phyloP scores from a whole-genome alignment of 2,113 vertebrate species.

The Chelonoidis abingdonii region DNA sequence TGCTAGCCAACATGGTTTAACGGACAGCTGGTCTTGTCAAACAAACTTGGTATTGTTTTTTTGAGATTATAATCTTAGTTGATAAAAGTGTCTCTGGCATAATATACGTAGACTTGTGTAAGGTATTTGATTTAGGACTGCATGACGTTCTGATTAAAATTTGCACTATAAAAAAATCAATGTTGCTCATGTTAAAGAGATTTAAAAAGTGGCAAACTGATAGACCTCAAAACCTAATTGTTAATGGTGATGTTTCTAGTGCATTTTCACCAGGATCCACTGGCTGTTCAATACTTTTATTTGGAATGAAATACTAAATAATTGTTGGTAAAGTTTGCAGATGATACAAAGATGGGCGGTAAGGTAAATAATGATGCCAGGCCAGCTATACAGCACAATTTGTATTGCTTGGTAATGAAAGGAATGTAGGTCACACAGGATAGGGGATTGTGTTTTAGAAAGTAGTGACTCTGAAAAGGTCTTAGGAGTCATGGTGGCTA shows the following conservation, averaged over 20 bases:
- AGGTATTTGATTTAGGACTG: background rate
- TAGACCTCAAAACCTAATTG: background rate
- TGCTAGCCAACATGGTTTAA: background rate
- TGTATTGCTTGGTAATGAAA: background rate
- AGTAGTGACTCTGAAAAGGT: background rate
- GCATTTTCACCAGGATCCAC: background rate
- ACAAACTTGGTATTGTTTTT: accelerated
- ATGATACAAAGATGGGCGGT: background rate
- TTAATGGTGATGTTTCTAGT: background rate
- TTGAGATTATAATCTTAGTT: background rate
- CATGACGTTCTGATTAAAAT: background rate
- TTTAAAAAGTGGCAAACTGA: background rate
- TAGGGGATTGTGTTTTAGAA: too few species aligned
- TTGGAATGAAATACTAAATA: background rate
- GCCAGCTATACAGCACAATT: background rate
- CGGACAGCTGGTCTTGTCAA: background rate
- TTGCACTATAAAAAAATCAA: background rate
- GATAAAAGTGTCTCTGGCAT: background rate
- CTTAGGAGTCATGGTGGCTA: background rate
- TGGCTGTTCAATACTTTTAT: background rate
- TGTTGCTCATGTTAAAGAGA: background rate
- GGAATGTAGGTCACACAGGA: background rate
- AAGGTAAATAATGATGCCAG: background rate
- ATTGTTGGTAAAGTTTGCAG: background rate
- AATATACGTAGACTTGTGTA: background rate